Evolutionary conservation across 2,797 vertebrate genomes (phyloP).

Genomic region (Notamacropus eugenii): DNA sequence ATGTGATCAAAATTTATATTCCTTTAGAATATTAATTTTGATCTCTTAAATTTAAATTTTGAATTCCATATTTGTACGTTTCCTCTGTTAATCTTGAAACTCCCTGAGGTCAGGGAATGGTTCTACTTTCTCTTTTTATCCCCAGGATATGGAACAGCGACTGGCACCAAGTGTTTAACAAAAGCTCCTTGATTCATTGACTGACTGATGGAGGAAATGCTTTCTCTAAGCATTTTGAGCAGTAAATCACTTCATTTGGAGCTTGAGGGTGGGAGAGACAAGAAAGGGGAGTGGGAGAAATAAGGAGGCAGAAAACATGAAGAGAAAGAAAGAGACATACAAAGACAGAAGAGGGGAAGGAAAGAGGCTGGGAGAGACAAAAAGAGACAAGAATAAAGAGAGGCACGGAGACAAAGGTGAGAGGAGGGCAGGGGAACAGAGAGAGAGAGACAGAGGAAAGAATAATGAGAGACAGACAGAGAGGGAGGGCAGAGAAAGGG

Average conservation of each 20-base stretch:
- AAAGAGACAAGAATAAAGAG: neutral
- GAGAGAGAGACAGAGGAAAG: neutral
- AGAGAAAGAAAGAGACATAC: no score
- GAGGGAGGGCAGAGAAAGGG: accelerated
- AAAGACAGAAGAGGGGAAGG: no score
- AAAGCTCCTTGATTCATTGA: neutral
- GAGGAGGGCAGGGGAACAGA: neutral
- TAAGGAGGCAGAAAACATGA: accelerated
- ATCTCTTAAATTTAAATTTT: no score
- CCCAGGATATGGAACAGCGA: neutral
- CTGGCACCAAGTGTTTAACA: neutral
- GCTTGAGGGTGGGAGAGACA: neutral
- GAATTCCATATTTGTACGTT: neutral
- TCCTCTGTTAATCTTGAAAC: neutral
- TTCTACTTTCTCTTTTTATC: neutral
- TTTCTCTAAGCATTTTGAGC: neutral
- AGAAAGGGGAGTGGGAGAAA: neutral
- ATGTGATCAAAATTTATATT: no score
- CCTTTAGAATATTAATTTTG: no score
- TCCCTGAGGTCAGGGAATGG: neutral
- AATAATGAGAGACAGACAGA: neutral
- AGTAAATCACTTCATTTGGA: neutral
- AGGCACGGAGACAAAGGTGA: neutral
- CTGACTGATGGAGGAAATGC: neutral
- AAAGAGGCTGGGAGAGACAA: neutral